These are phyloP conservation scores for Acleris holmiana DNA, from an alignment of 2,888 invertebrate genomes.

Conservation along the genomic window DNA sequence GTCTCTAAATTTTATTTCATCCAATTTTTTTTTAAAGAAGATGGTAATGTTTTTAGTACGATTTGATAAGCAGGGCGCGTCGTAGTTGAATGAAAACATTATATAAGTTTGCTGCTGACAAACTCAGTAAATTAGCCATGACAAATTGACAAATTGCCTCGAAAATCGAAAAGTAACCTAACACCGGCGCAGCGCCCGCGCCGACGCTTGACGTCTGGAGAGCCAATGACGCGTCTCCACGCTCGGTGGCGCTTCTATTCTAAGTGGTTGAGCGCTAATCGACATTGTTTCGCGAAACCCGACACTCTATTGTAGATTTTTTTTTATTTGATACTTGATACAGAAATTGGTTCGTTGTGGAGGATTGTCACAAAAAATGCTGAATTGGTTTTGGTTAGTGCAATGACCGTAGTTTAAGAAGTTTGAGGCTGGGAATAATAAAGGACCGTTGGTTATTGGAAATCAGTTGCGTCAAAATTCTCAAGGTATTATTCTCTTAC, in stretches of 20 bases:
- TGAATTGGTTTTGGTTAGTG: background rate
- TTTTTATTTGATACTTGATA: slow-evolving; percentile 10
- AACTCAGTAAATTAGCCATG: too few species aligned
- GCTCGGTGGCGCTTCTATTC: background rate
- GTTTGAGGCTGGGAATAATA: background rate
- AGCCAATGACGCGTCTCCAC: slow-evolving; percentile 8
- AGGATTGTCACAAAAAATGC: background rate
- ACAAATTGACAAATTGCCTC: too few species aligned
- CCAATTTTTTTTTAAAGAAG: too few species aligned
- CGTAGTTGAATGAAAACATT: too few species aligned
- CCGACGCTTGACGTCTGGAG: slow-evolving; percentile 2
- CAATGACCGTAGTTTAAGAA: background rate
- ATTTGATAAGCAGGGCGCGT: too few species aligned
- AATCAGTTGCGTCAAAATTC: background rate
- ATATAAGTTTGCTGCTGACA: too few species aligned
- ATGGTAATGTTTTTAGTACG: too few species aligned
- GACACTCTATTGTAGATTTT: slow-evolving; percentile 9
- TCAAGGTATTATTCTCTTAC: too few species aligned
- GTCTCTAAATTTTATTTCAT: too few species aligned
- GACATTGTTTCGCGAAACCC: slow-evolving; percentile 11
- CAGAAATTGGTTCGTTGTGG: background rate
- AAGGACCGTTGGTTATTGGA: background rate
- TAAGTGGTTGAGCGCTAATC: slow-evolving; percentile 19
- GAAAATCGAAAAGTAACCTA: background rate
- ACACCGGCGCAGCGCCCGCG: slow-evolving; percentile 40